Conservation (phyloP, 2,113 vertebrate species). For the Connochaetes taurinus region DNA sequence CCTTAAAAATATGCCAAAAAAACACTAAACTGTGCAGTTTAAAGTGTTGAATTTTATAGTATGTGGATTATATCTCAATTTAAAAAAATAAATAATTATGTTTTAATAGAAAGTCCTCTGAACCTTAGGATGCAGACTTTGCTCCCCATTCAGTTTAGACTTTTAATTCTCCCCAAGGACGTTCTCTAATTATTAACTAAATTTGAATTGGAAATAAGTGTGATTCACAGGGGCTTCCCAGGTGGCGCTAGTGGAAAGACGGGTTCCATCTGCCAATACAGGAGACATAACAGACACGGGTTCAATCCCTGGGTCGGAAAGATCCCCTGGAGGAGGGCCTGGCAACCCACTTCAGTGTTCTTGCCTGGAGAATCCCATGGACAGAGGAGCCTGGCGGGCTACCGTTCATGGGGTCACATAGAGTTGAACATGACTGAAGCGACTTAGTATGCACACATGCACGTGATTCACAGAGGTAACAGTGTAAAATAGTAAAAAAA, state of each 20-base stretch:
- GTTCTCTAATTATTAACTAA: not conserved
- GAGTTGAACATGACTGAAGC: not conserved
- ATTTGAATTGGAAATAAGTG: not conserved
- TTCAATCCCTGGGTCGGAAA: not conserved
- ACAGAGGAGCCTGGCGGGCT: not conserved
- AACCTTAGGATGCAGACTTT: not conserved
- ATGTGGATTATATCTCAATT: not conserved
- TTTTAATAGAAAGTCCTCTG: not conserved
- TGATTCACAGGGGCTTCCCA: not conserved
- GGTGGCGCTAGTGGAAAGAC: not conserved
- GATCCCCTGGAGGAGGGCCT: not conserved
- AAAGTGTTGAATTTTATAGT: not conserved
- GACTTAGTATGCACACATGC: not conserved
- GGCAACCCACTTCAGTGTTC: not conserved
- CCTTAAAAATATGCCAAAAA: not conserved
- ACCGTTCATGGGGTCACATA: rapidly evolving
- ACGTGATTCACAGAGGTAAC: not conserved
- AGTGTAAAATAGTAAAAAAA: not conserved
- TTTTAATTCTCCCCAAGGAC: not conserved
- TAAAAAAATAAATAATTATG: not conserved
- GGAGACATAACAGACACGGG: not conserved
- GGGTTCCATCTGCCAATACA: not conserved
- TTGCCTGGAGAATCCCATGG: not conserved
- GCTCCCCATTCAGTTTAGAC: not conserved
- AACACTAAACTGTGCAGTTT: not conserved